Percentiles rank a stretch among this genome's conserved stretches.
Evolutionary conservation across 2,888 invertebrate genomes (phyloP).

Genomic region (Anaspis maculata): DNA sequence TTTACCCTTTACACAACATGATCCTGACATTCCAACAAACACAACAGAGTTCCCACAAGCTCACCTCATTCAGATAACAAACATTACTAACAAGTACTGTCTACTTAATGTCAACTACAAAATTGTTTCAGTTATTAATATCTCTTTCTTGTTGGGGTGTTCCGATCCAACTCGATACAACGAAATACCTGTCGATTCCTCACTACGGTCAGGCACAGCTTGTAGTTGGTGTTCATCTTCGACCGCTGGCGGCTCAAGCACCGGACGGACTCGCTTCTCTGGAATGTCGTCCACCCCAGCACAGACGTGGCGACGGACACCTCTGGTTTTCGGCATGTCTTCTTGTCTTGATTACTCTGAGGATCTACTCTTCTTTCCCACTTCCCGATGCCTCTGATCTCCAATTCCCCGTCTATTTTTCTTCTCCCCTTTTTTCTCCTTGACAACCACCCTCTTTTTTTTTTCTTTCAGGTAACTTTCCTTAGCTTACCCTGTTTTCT

Average conservation of each 20-base stretch:
- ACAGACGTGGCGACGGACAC: too few relatives aligned
- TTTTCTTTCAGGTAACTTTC: not conserved
- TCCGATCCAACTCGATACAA: conserved; percentile 4
- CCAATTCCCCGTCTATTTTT: conserved; percentile 3
- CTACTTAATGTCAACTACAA: not conserved
- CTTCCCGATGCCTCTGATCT: conserved; percentile 8
- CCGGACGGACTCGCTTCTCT: too few relatives aligned
- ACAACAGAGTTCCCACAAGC: not conserved
- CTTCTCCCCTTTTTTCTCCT: not conserved
- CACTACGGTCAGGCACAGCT: conserved; percentile 6
- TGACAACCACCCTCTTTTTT: conserved; percentile 1
- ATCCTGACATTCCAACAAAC: too few relatives aligned
- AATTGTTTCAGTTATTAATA: not conserved
- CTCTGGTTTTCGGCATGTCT: too few relatives aligned
- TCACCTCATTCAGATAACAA: not conserved
- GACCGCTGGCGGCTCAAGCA: conserved; percentile 2
- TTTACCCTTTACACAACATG: too few relatives aligned
- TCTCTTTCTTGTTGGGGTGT: conserved; percentile 1
- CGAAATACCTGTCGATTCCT: conserved; percentile 3
- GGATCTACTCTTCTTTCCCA: conserved; percentile 4
- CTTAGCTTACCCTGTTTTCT: too few relatives aligned
- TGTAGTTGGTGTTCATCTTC: conserved; percentile 7
- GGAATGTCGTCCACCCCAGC: too few relatives aligned
- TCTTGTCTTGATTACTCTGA: too few relatives aligned
- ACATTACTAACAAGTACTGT: not conserved